Percentiles rank a stretch among this genome's conserved stretches.
Evolutionary conservation across 2,113 vertebrate genomes (phyloP).

Genomic region (Paedocypris sp.): DNA sequence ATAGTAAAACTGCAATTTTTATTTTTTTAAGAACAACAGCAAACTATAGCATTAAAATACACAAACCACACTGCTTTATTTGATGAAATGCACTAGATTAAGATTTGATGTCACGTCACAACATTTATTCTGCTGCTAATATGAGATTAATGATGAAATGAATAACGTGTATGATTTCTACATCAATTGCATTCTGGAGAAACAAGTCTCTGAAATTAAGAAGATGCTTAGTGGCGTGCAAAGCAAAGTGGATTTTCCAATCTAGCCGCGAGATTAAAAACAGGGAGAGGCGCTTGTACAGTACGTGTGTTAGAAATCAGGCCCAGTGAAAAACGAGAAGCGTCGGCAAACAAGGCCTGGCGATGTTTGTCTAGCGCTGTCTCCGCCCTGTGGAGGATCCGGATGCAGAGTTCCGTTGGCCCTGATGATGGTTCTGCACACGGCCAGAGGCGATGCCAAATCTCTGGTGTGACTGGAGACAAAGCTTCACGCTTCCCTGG

Average conservation of each 20-base stretch:
- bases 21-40: too few species aligned
- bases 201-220: too few species aligned
- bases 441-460: constrained; percentile 39
- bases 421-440: constrained; percentile 4
- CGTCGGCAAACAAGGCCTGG: constrained; percentile 6
- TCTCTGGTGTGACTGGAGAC: constrained; percentile 42
- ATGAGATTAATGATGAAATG: too few species aligned
- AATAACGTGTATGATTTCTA: too few species aligned
- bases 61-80: too few species aligned
- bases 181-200: too few species aligned
- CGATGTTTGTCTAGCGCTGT: constrained; percentile 29
- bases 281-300: neutral
- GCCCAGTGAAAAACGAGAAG: constrained; percentile 10
- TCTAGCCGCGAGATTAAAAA: neutral
- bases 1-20: too few species aligned
- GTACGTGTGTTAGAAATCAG: constrained; percentile 7
- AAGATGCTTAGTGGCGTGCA: too few species aligned
- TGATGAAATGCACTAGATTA: too few species aligned
- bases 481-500: constrained; percentile 48
- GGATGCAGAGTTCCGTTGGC: constrained; percentile 37
- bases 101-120: too few species aligned
- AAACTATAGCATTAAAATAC: too few species aligned
- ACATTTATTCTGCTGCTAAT: too few species aligned
- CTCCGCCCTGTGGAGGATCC: constrained; percentile 36
- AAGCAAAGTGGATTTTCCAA: neutral